These are phyloP conservation scores for Glyphotaelius pellucidus DNA, from an alignment of 2,888 invertebrate genomes.

Conservation along the genomic window DNA sequence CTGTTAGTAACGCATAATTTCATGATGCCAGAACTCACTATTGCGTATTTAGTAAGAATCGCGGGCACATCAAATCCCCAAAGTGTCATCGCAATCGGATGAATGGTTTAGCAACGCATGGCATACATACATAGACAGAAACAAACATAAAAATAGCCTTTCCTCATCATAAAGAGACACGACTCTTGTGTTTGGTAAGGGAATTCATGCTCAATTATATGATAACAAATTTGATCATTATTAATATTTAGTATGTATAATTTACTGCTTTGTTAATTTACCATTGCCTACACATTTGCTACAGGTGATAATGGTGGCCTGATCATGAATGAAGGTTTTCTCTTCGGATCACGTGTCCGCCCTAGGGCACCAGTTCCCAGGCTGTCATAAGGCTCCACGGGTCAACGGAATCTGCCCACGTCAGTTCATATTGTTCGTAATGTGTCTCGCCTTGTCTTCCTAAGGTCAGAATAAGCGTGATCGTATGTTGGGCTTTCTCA, in stretches of 20 bases:
- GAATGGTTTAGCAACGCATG: too few relatives aligned
- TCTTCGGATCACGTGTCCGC: slow-evolving; percentile 17
- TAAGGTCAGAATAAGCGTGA: neutral
- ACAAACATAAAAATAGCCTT: too few relatives aligned
- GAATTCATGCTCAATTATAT: too few relatives aligned
- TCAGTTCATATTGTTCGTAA: slow-evolving; percentile 45
- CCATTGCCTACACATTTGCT: neutral
- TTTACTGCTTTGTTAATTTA: slow-evolving; percentile 5
- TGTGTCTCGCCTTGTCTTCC: slow-evolving; percentile 38
- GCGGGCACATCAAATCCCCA: too few relatives aligned
- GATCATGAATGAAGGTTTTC: slow-evolving; percentile 27
- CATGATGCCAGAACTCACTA: too few relatives aligned
- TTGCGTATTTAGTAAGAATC: too few relatives aligned
- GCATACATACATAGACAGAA: too few relatives aligned
- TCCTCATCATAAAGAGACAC: too few relatives aligned
- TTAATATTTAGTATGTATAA: neutral
- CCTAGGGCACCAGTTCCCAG: slow-evolving; percentile 37
- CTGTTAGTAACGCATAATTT: too few relatives aligned
- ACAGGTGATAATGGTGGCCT: neutral
- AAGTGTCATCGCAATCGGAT: too few relatives aligned
- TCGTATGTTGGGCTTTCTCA: slow-evolving; percentile 22
- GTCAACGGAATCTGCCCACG: slow-evolving; percentile 47
- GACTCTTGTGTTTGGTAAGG: too few relatives aligned
- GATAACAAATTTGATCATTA: too few relatives aligned
- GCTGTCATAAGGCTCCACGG: slow-evolving; percentile 39